A percentile compares a stretch with the other conserved stretches of the same genome.
phyloP scores from a whole-genome alignment of 1,140 invertebrate genomes.

The Linepithema humile region DNA sequence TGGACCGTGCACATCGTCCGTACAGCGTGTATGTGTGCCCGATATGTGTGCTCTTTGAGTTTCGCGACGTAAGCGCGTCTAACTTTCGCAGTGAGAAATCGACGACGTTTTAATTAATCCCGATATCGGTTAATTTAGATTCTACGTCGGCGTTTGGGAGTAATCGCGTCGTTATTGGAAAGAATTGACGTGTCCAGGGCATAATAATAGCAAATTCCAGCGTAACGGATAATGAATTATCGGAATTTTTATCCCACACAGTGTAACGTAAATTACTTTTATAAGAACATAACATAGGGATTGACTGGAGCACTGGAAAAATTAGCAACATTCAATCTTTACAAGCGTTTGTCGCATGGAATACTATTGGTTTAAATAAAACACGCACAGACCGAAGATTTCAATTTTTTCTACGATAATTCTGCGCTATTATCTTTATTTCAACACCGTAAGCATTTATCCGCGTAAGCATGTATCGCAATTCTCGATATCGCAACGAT shows the following conservation, averaged over 20 bases:
- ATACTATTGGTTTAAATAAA: not conserved
- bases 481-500: not conserved
- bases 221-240: conserved; percentile 33
- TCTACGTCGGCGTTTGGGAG: conserved; percentile 1
- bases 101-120: conserved; percentile 48
- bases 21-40: not conserved
- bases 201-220: conserved; percentile 39
- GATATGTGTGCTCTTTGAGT: not conserved
- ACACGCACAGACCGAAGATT: not conserved
- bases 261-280: conserved; percentile 23
- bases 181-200: conserved; percentile 15
- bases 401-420: not conserved
- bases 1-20: not conserved
- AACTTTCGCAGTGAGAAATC: conserved; percentile 30
- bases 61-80: conserved; percentile 8
- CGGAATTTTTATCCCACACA: conserved; percentile 24
- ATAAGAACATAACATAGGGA: conserved; percentile 32
- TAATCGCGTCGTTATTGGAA: conserved; percentile 46
- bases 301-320: not conserved
- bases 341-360: not conserved
- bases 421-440: conserved; percentile 2
- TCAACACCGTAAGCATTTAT: not conserved
- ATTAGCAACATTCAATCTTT: not conserved
- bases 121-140: conserved; percentile 52
- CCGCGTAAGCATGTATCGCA: not conserved